Evolutionary conservation across 2,113 vertebrate species (phyloP).

Genomic region (Hypocryptadius cinnamomeus): DNA sequence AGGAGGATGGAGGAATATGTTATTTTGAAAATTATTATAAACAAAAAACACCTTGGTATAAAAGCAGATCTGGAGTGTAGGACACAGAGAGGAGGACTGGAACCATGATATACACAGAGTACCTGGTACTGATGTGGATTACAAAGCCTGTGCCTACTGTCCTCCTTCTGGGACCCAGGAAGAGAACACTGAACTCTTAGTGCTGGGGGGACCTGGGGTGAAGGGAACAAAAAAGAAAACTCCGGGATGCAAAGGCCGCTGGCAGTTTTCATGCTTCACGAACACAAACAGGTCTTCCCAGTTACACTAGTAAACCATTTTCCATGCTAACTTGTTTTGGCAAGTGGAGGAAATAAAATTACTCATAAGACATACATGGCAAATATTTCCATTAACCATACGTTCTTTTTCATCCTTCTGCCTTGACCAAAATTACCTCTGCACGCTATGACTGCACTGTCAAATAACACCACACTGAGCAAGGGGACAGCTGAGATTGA

Average conservation of each 20-base stretch:
- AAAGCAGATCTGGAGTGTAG: background rate
- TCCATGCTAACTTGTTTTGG: background rate
- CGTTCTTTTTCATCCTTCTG: background rate
- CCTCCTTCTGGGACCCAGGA: background rate
- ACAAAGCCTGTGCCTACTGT: background rate
- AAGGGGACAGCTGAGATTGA: background rate
- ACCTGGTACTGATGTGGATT: too few species aligned
- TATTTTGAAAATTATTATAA: background rate
- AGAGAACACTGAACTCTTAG: background rate
- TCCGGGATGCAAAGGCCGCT: background rate
- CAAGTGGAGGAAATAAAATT: background rate
- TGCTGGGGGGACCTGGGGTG: fast-evolving
- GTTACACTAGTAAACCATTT: background rate
- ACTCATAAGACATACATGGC: background rate
- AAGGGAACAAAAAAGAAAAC: background rate
- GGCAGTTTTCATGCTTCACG: background rate
- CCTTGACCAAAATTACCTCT: background rate
- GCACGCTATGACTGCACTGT: fast-evolving
- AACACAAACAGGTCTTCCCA: constrained; percentile 12
- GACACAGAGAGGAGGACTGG: background rate
- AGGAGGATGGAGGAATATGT: background rate
- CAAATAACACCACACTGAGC: background rate
- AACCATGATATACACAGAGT: fast-evolving
- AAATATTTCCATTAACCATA: background rate
- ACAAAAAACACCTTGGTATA: background rate